Conservation (phyloP, 2,113 vertebrate genomes). For the Salvator merianae region DNA sequence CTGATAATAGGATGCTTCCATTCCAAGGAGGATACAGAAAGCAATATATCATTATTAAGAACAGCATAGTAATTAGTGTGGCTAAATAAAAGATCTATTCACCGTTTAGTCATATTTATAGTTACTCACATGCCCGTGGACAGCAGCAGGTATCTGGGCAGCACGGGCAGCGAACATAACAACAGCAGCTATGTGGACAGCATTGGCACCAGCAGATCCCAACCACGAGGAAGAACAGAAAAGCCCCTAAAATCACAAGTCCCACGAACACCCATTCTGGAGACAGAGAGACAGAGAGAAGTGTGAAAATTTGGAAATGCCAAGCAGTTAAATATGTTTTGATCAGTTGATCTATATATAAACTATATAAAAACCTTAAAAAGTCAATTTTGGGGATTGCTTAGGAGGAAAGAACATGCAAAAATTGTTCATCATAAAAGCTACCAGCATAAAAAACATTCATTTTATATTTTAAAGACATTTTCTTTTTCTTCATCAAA, state of each 20-base stretch:
- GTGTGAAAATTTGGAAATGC: background rate
- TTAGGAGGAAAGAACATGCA: background rate
- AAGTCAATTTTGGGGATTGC: background rate
- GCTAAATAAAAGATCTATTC: background rate
- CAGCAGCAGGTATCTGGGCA: slow-evolving; percentile 98
- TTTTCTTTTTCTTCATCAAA: too few relatives aligned
- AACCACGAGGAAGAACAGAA: slow-evolving; percentile 88
- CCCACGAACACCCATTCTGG: slow-evolving; percentile 97
- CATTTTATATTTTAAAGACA: too few relatives aligned
- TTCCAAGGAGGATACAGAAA: slow-evolving; percentile 13
- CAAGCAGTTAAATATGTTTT: background rate
- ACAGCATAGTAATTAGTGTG: background rate
- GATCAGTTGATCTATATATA: background rate
- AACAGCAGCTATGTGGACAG: slow-evolving; percentile 97
- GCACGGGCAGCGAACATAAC: slow-evolving; percentile 95
- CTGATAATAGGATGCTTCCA: slow-evolving; percentile 23
- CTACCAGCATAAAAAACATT: too few relatives aligned
- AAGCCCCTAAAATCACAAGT: slow-evolving; percentile 84
- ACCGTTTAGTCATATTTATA: background rate
- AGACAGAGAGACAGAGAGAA: slow-evolving; percentile 48
- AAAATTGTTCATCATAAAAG: too few relatives aligned
- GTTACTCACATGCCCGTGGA: slow-evolving; percentile 90
- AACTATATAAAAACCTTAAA: background rate
- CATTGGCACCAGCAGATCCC: slow-evolving; percentile 99
- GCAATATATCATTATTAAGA: background rate